Percentiles rank a stretch among this genome's conserved stretches.
Evolutionary conservation across 2,797 vertebrate species (phyloP).

Genomic region (Furcifer pardalis): DNA sequence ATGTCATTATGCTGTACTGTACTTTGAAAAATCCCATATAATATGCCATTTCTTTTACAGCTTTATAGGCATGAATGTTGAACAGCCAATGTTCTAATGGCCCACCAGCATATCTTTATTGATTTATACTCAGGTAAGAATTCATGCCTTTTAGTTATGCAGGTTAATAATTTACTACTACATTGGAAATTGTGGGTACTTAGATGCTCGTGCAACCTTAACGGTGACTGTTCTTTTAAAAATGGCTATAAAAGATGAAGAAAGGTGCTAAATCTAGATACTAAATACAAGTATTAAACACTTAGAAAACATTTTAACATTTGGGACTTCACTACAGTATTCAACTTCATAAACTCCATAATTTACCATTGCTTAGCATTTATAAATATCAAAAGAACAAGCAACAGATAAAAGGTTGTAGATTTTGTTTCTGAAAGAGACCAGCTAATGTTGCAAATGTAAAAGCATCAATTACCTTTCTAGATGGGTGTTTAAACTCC

Average conservation of each 20-base stretch:
- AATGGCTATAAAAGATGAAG: neutral
- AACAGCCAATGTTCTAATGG: constrained; percentile 18
- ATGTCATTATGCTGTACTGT: neutral
- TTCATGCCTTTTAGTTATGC: constrained; percentile 13
- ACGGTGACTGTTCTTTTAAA: constrained; percentile 8
- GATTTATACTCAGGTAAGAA: constrained; percentile 15
- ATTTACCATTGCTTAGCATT: constrained; percentile 49
- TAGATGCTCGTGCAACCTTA: constrained; percentile 19
- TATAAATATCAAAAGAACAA: constrained; percentile 48
- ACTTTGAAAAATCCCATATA: constrained; percentile 12
- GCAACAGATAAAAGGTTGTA: constrained; percentile 27
- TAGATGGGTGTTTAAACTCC: constrained; percentile 12
- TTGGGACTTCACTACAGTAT: constrained; percentile 23
- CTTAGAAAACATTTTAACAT: constrained; percentile 32
- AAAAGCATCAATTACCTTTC: constrained; percentile 29
- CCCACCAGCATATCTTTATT: constrained; percentile 9
- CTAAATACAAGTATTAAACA: constrained; percentile 26
- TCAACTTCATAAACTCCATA: constrained; percentile 31
- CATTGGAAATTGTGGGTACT: neutral
- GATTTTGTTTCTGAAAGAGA: constrained; percentile 25
- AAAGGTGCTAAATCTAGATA: constrained; percentile 23
- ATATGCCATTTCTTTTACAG: neutral
- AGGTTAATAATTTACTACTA: constrained; percentile 29
- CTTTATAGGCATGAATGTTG: constrained; percentile 1
- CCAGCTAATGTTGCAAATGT: constrained; percentile 18